Percentiles rank a stretch among this genome's conserved stretches.
Conservation (phyloP, 2,888 invertebrate genomes). For the Nematopogon swammerdamellus region DNA sequence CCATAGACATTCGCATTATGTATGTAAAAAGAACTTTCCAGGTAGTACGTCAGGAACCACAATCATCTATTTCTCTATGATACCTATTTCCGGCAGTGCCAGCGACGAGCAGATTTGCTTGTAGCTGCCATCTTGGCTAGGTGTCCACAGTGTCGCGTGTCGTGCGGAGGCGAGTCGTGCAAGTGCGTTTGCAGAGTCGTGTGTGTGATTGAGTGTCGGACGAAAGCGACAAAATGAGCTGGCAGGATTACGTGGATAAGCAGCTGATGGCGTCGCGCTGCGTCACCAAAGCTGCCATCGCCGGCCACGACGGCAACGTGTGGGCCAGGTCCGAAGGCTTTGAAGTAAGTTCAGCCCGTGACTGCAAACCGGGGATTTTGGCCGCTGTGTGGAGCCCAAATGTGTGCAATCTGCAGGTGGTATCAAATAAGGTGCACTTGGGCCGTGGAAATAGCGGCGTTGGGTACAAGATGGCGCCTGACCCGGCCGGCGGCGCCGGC, state of each 20-base stretch:
- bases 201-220: conserved; percentile 53
- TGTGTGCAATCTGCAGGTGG: too few species aligned
- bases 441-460: background rate
- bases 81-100: background rate
- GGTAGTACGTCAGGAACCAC: background rate
- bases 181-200: conserved; percentile 45
- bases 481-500: background rate
- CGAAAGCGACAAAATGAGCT: conserved; percentile 78
- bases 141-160: conserved; percentile 50
- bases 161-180: conserved; percentile 47
- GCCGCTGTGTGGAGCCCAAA: too few species aligned
- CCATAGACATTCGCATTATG: too few species aligned
- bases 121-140: conserved; percentile 47
- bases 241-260: conserved; percentile 98
- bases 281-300: conserved; percentile 93
- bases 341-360: conserved; percentile 71
- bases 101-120: background rate
- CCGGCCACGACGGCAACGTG: conserved; percentile 92
- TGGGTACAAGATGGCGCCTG: background rate
- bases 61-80: background rate
- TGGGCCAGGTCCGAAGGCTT: conserved; percentile 94
- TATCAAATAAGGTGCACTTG: too few species aligned
- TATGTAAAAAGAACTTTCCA: background rate
- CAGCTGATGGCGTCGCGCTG: conserved; percentile 93
- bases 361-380: background rate